Evolutionary conservation across 2,888 invertebrate genomes (phyloP).

Genomic region (Sinohyriopsis cumingii): DNA sequence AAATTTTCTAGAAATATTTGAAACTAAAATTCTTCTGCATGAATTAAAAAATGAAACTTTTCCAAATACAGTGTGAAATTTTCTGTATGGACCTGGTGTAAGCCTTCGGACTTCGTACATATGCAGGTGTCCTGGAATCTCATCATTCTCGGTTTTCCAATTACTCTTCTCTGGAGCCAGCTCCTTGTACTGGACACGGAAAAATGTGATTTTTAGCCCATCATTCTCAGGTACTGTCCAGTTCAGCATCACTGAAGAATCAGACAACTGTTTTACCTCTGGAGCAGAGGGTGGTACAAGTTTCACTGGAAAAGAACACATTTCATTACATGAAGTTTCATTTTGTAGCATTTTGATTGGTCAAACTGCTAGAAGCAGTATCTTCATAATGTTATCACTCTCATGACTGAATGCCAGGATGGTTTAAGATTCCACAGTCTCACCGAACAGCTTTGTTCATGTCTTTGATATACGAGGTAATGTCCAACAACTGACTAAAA

Average conservation of each 20-base stretch:
- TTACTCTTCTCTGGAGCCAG: conserved; percentile 69
- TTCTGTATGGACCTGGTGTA: conserved; percentile 77
- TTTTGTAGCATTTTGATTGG: too few species aligned
- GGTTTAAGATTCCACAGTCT: too few species aligned
- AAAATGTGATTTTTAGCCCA: conserved; percentile 89
- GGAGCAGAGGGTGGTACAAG: conserved; percentile 92
- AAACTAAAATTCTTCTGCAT: too few species aligned
- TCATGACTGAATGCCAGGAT: too few species aligned
- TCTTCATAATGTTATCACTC: too few species aligned
- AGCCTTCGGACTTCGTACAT: conserved; percentile 85
- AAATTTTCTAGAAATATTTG: too few species aligned
- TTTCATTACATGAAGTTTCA: conserved; percentile 1
- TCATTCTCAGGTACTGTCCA: conserved; percentile 89
- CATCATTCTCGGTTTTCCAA: conserved; percentile 88
- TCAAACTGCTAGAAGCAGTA: too few species aligned
- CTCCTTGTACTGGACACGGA: conserved; percentile 87
- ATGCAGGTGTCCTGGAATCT: conserved; percentile 85
- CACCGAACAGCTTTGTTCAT: too few species aligned
- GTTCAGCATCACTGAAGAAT: conserved; percentile 92
- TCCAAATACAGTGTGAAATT: too few species aligned
- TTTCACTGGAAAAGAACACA: conserved; percentile 73
- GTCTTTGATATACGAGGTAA: too few species aligned
- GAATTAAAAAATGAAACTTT: too few species aligned
- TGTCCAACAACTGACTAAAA: too few species aligned
- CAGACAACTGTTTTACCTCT: conserved; percentile 87